These are phyloP conservation scores for Macrotis lagotis DNA, from an alignment of 2,113 vertebrate species.

Conservation along the genomic window DNA sequence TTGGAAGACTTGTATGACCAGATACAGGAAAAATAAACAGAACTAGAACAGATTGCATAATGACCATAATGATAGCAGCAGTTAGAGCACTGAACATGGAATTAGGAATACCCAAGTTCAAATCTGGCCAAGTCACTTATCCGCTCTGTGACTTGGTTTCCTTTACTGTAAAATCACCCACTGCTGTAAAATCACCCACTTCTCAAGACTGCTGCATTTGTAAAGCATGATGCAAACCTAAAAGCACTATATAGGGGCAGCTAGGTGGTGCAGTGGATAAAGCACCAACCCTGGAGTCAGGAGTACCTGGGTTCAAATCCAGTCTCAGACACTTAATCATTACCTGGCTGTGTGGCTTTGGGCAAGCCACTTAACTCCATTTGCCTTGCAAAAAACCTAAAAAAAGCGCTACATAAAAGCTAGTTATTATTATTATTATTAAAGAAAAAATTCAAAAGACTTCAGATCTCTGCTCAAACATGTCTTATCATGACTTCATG, in stretches of 20 bases:
- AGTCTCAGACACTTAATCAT: too few relatives aligned
- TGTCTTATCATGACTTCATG: neutral
- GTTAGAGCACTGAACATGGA: neutral
- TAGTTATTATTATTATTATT: neutral
- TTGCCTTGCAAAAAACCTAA: too few relatives aligned
- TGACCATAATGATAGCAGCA: neutral
- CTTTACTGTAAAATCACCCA: neutral
- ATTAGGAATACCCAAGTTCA: neutral
- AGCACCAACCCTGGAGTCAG: too few relatives aligned
- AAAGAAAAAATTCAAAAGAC: neutral
- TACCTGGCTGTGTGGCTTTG: too few relatives aligned
- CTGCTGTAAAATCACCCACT: neutral
- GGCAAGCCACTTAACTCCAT: too few relatives aligned
- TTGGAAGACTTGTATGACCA: neutral
- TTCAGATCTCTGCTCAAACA: neutral
- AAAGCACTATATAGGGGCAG: neutral
- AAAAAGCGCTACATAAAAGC: too few relatives aligned
- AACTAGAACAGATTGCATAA: neutral
- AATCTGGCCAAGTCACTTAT: neutral
- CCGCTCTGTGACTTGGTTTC: neutral
- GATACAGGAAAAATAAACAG: neutral
- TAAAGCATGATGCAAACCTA: neutral
- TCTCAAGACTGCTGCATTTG: neutral
- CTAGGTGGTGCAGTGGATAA: too few relatives aligned
- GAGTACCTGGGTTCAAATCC: too few relatives aligned